Evolutionary conservation across 2,888 invertebrate genomes (phyloP).

Genomic region (Caenorhabditis sinica): DNA sequence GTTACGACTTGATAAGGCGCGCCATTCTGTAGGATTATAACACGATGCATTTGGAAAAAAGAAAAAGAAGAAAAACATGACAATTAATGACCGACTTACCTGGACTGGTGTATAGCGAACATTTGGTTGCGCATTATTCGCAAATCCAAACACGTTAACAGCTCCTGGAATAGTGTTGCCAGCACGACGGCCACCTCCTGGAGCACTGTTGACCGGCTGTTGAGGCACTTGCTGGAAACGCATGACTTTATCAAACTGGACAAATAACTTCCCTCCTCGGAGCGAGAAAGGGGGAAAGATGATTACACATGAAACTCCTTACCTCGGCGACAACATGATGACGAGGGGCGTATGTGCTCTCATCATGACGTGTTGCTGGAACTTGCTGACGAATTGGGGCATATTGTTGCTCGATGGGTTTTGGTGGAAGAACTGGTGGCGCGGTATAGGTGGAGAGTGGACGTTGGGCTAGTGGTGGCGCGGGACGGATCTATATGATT

Average conservation of each 20-base stretch:
- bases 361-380: conserved; percentile 46
- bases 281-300: conserved; percentile 5
- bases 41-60: not conserved
- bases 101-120: conserved; percentile 55
- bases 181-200: conserved; percentile 44
- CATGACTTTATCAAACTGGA: conserved; percentile 47
- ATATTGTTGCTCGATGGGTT: conserved; percentile 32
- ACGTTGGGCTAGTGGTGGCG: conserved; percentile 15
- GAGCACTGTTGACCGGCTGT: conserved; percentile 58
- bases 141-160: conserved; percentile 63
- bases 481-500: conserved; percentile 12
- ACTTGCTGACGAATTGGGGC: conserved; percentile 32
- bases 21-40: conserved; percentile 41
- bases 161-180: conserved; percentile 63
- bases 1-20: conserved; percentile 64
- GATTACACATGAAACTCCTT: conserved; percentile 47
- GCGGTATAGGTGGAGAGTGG: conserved; percentile 12
- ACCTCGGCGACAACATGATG: conserved; percentile 48
- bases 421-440: conserved; percentile 34
- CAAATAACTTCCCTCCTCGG: conserved; percentile 36
- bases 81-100: conserved; percentile 18
- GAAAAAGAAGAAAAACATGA: conserved; percentile 1
- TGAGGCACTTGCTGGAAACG: conserved; percentile 55
- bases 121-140: conserved; percentile 40
- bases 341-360: conserved; percentile 39